These are phyloP conservation scores for Diarsia dahlii DNA, from an alignment of 2,888 invertebrate genomes.

Conservation along the genomic window DNA sequence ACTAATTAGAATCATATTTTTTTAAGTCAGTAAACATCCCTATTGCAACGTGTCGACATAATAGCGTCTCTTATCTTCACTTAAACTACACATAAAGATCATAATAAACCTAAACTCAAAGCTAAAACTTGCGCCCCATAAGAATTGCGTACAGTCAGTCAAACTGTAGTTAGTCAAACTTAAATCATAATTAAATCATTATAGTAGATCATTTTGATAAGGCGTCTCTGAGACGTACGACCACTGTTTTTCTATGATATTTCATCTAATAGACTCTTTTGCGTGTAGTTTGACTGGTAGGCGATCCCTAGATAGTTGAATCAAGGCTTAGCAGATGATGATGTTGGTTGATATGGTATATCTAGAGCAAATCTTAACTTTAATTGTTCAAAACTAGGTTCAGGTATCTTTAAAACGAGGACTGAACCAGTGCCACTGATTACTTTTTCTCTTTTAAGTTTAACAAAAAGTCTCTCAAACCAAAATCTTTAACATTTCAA, in stretches of 20 bases:
- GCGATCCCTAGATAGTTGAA: background rate
- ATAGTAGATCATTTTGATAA: background rate
- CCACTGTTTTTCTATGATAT: background rate
- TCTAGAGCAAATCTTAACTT: background rate
- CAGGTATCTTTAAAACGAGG: background rate
- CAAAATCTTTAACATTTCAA: background rate
- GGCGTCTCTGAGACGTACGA: background rate
- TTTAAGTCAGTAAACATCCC: too few relatives aligned
- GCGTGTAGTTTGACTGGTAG: background rate
- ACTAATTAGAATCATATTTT: too few relatives aligned
- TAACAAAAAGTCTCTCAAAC: background rate
- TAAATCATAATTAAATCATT: background rate
- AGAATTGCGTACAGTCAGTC: background rate
- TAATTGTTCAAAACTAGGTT: background rate
- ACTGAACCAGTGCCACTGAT: background rate
- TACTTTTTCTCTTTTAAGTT: background rate
- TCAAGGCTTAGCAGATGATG: background rate
- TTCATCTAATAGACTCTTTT: background rate
- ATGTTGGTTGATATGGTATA: background rate
- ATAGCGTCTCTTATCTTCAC: background rate
- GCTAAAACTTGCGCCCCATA: too few relatives aligned
- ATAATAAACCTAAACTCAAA: too few relatives aligned
- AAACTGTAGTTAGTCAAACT: background rate
- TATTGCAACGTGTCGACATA: background rate
- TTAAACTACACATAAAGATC: too few relatives aligned